Evolutionary conservation across 2,113 vertebrate species (phyloP).

Genomic region (Zapus hudsonius): DNA sequence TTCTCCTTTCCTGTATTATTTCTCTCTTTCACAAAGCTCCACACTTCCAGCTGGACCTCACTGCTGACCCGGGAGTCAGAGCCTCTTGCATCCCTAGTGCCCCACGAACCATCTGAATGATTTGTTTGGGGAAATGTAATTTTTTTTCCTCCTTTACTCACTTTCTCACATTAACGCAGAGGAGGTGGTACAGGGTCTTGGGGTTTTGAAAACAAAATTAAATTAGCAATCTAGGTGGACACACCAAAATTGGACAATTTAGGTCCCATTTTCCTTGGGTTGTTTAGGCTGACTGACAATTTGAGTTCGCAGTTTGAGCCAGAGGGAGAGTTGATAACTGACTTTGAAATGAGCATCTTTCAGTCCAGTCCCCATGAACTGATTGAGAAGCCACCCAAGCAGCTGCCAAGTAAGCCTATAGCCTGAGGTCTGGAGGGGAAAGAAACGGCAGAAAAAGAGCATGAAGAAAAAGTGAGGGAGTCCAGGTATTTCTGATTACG

Average conservation of each 20-base stretch:
- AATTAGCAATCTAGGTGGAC: slow-evolving; percentile 74
- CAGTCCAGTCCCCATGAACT: slow-evolving; percentile 16
- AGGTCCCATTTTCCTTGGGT: slow-evolving; percentile 65
- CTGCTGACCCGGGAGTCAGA: accelerated
- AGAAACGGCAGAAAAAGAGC: neutral
- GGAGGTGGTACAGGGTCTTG: neutral
- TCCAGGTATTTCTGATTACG: slow-evolving; percentile 43
- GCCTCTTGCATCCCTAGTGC: neutral
- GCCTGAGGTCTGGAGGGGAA: neutral
- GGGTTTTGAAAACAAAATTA: slow-evolving; percentile 69
- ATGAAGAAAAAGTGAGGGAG: neutral
- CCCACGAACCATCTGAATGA: neutral
- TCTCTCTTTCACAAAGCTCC: neutral
- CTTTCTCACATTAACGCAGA: slow-evolving; percentile 18
- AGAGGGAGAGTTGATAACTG: slow-evolving; percentile 64
- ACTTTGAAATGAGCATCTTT: slow-evolving; percentile 72
- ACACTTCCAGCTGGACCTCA: neutral
- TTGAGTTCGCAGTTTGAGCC: slow-evolving; percentile 77
- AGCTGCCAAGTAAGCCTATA: neutral
- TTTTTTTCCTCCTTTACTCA: slow-evolving; percentile 18
- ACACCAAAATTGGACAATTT: slow-evolving; percentile 70
- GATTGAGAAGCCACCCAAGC: slow-evolving; percentile 37
- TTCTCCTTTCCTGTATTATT: neutral
- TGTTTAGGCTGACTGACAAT: slow-evolving; percentile 77
- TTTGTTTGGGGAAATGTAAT: slow-evolving; percentile 42